Base-by-base conservation (phyloP, 2,113 vertebrate genomes). In the Pygoscelis antarcticus region DNA sequence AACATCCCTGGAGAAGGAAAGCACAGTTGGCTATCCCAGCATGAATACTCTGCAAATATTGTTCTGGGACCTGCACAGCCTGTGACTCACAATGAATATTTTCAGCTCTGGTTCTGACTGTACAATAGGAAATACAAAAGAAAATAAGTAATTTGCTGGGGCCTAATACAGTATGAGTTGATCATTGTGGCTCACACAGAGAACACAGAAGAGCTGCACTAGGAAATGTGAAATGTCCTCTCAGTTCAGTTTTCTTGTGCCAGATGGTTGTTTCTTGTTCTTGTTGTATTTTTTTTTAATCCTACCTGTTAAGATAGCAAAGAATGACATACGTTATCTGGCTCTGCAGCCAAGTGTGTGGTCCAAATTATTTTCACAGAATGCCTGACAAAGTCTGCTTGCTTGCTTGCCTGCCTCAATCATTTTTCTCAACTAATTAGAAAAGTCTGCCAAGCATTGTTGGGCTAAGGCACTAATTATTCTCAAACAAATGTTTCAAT, bases 381-480 rank as follows among this genome's bases (percentile, higher is more conserved):
- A 97, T 34, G 91, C 85, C 83, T 95, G 90, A 95, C 93, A 90
- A 95, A 96, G 90, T 92, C 90, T 95, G 91, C 88, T 87, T 94
- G 78, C 94, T 90, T 96, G 95, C 91, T 83, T 97, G 91, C 93
- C 93, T 38, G 83, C 66, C 87, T 97, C 93, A 93, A 77, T 97
- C 95, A 95, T 93, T 97, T 95, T 90, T 96, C 89, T 94, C 90
- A 80, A 92, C 96, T 97, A 97, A 97, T 97, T 96, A 97, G 95
- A 91, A 96, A 95, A 97, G 95, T 92, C 95, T 97, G 97, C 96
- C 97, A 97, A 96, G 94, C 94, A 83, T 94, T 97, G 95, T 97
- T 89, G 91, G 80, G 70, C 83, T 94, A 96, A 90, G 88, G 93
- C 90, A 93, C 91, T 97, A 95, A 97, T 95, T 96, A 95, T 97